These are phyloP conservation scores for Heptranchias perlo DNA, from an alignment of 2,113 vertebrate genomes.

Conservation along the genomic window DNA sequence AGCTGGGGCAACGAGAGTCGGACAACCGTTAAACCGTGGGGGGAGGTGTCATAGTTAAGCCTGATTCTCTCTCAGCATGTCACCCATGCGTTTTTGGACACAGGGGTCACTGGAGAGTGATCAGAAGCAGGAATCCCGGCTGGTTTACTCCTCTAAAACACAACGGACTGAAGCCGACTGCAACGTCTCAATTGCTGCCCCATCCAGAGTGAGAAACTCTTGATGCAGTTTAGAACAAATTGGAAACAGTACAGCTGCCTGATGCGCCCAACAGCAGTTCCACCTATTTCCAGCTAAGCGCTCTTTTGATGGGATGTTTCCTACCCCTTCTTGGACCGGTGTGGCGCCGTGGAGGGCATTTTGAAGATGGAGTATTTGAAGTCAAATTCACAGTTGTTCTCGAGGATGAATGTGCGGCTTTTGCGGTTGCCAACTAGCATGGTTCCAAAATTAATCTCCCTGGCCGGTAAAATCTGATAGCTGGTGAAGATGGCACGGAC, in stretches of 20 bases:
- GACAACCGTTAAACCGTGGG: neutral
- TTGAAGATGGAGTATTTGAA: conserved; percentile 61
- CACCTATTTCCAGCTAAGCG: neutral
- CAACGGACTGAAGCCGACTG: neutral
- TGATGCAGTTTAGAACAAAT: too few species aligned
- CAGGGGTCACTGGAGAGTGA: neutral
- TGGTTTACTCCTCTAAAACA: neutral
- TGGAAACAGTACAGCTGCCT: neutral
- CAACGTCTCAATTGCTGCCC: neutral
- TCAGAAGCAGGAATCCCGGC: neutral
- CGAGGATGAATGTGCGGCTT: conserved; percentile 58
- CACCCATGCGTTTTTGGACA: neutral
- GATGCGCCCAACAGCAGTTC: neutral
- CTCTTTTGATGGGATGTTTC: neutral
- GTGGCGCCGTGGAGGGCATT: conserved; percentile 42
- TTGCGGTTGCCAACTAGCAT: conserved; percentile 60
- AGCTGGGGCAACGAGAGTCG: neutral
- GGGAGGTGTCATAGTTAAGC: neutral
- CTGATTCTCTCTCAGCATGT: neutral
- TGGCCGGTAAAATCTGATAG: conserved; percentile 67
- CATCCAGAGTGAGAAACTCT: neutral
- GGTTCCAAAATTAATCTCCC: conserved; percentile 66
- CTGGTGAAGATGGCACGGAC: conserved; percentile 65
- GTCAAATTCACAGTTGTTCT: conserved; percentile 69
- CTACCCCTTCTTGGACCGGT: conserved; percentile 41